Evolutionary conservation across 2,113 vertebrate genomes (phyloP).

Genomic region (Ramphastos sulfuratus): DNA sequence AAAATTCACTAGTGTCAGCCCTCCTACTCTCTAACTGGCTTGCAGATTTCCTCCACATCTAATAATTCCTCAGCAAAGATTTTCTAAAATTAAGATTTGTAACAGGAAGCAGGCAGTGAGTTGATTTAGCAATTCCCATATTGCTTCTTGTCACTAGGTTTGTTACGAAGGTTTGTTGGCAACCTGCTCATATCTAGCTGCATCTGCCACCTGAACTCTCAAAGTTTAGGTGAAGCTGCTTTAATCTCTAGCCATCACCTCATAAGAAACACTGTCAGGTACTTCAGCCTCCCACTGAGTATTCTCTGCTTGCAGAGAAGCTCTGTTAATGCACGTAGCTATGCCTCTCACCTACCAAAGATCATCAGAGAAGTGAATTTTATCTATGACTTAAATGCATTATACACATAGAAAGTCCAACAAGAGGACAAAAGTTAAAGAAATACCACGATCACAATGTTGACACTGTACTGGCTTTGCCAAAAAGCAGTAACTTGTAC

Average conservation of each 20-base stretch:
- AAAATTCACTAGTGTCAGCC: neutral
- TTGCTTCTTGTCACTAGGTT: neutral
- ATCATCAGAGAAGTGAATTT: neutral
- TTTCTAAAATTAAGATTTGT: constrained; percentile 25
- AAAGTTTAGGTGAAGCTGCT: neutral
- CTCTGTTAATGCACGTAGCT: neutral
- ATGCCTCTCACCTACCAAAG: neutral
- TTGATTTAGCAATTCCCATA: constrained; percentile 4
- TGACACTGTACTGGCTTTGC: neutral
- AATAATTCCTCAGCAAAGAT: neutral
- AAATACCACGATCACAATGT: neutral
- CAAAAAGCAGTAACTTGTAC: neutral
- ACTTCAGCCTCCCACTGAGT: neutral
- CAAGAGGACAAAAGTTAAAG: neutral
- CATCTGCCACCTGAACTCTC: constrained; percentile 25
- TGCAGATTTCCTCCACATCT: neutral
- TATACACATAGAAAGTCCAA: neutral
- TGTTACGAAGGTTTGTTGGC: neutral
- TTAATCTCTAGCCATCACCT: neutral
- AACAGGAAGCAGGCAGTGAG: neutral
- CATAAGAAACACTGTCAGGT: neutral
- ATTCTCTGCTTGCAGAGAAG: neutral
- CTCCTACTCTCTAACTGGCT: neutral
- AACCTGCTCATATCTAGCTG: neutral
- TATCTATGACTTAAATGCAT: neutral